Conservation (phyloP, 2,113 vertebrate genomes). For the Tympanuchus pallidicinctus region DNA sequence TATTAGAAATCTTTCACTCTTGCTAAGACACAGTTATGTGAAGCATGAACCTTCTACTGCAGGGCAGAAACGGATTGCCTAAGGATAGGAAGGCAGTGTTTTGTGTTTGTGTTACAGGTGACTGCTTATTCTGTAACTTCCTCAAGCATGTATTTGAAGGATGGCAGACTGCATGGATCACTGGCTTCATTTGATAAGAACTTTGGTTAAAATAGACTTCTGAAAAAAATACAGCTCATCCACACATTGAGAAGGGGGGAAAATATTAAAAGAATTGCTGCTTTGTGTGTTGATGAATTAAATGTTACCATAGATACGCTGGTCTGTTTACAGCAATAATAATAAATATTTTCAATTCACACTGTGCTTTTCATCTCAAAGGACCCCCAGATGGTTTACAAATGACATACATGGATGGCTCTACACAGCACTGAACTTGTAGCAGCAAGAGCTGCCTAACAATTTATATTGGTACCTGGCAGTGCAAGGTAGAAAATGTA, state of each 20-base stretch:
- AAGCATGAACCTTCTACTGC: not conserved
- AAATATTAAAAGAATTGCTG: not conserved
- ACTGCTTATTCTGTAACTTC: not conserved
- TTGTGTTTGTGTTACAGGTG: not conserved
- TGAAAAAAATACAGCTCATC: not conserved
- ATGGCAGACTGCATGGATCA: not conserved
- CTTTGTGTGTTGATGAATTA: not conserved
- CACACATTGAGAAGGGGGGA: not conserved
- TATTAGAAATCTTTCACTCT: not conserved
- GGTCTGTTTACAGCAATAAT: slow-evolving; percentile 35
- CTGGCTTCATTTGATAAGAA: not conserved
- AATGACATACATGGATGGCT: not conserved
- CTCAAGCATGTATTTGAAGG: not conserved
- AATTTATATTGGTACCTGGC: not conserved
- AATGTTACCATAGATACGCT: not conserved
- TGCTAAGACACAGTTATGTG: not conserved
- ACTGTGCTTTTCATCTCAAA: not conserved
- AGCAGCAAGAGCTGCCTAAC: not conserved
- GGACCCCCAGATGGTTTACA: slow-evolving; percentile 11
- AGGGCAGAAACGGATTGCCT: not conserved
- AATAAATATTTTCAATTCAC: slow-evolving; percentile 39
- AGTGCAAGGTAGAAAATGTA: not conserved
- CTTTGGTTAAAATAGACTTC: not conserved
- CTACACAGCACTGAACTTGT: not conserved
- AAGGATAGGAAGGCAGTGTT: not conserved